phyloP scores from a whole-genome alignment of 1,140 invertebrate genomes.

The Venustaconcha ellipsiformis region DNA sequence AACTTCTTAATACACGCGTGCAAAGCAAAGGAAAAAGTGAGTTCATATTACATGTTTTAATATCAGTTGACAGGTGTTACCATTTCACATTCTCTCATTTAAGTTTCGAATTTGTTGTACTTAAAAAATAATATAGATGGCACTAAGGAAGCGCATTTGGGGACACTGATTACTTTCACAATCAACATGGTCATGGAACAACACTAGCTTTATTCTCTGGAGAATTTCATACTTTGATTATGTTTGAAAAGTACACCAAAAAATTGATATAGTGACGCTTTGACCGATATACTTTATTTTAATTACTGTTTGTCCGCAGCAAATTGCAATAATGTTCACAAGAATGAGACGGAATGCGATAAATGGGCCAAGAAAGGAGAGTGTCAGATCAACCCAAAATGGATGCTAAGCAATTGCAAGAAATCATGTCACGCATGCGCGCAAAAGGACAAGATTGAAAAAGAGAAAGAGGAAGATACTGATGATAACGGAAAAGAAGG shows the following conservation, averaged over 20 bases:
- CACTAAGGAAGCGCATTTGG: background rate
- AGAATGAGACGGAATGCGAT: constrained; percentile 37
- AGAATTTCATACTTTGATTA: background rate
- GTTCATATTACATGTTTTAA: no score
- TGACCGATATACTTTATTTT: background rate
- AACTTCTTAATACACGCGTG: background rate
- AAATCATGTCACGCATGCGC: constrained; percentile 49
- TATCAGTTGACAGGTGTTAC: no score
- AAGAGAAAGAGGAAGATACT: constrained; percentile 7
- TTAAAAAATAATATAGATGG: background rate
- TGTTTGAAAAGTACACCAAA: background rate
- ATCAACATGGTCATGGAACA: background rate
- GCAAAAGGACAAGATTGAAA: background rate
- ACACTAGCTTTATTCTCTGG: background rate
- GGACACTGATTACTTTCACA: background rate
- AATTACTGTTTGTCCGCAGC: constrained; percentile 16
- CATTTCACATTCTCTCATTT: no score
- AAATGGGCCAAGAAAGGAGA: constrained; percentile 48
- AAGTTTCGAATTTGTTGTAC: no score
- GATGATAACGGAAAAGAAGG: constrained; percentile 19
- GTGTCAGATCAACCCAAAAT: constrained; percentile 44
- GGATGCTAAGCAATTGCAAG: constrained; percentile 52
- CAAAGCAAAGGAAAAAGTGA: background rate
- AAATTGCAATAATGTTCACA: constrained; percentile 36
- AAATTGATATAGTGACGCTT: background rate